Base-by-base conservation (phyloP, 2,113 vertebrate genomes). In the Eublepharis macularius region DNA sequence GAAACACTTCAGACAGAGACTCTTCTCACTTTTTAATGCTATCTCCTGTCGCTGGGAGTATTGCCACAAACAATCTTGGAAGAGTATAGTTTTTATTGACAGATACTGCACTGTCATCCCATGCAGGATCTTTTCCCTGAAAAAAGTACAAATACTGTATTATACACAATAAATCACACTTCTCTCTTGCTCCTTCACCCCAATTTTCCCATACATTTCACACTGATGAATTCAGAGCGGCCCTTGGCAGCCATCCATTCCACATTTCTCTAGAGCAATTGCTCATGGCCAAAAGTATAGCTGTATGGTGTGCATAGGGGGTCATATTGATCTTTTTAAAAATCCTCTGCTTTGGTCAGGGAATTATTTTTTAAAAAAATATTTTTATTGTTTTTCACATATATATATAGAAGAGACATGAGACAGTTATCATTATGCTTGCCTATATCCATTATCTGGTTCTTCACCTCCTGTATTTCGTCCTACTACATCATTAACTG, bases 31-130 rank as follows among this genome's bases (percentile, higher is more conserved):
- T 70, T 68, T 82, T 43, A 68, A 13, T 10, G 0, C 78, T n/a
- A 47, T 26, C 91, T 43, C 72, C 57, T 43, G 29, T 43, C 41
- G n/a, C 57, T 54, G 51, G 68, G 88, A 82, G 72, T 54, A 78
- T 86, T 54, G 3, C 78, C 74, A 47, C 77, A 83, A 70, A 34
- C 74, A 89, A 88, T 88, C 85, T 29, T 26, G 19, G 13, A 90
- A 57, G 89, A 92, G 84, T 0, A 0, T 1, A 0, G 24, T 63
- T 87, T 68, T 70, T 88, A 1, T 77, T 89, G 85, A 88, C 70
- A 77, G 63, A 57, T 69, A 16, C 34, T 81, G 2, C 81, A 90
- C 72, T 47, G 12, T 66, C 74, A 19, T 5, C 39, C 39, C 68
- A 10, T 78, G 47, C 54, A 84, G 60, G 51, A 86, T 1, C 80